Base-by-base conservation (phyloP, 1,140 invertebrate genomes). In the Camponotus floridanus region DNA sequence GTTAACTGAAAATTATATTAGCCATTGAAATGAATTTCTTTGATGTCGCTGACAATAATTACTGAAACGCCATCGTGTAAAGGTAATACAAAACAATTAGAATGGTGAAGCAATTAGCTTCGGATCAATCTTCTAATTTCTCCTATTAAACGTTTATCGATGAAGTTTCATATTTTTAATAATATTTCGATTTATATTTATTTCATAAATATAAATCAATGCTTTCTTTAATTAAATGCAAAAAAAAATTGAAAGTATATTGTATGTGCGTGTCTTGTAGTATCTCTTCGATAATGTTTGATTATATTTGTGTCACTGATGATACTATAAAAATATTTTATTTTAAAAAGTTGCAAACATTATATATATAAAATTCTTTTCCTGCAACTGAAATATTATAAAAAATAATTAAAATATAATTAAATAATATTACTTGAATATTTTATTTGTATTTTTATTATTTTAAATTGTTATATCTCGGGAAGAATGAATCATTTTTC, bases 11-110 rank as follows among this genome's bases (percentile, higher is more conserved):
- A 80, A 57, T 48, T 80, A 9, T 11, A 80, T 57, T 71, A 57
- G 42, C 48, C 26, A 71, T 42, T 39, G 48, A 70, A 80, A 80
- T 80, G 70, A 71, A 13, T 9, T 71, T 36, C 36, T 80, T 80
- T 80, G 78, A 80, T 65, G 31, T 51, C 39, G 18, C 18, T 31
- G 45, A 70, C 36, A 18, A n/a, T 33, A 61, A 64, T 83, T 61
- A 83, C 36, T 13, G 39, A 33, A 13, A 5, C 21, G 33, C 9
- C 21, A 9, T 36, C 18, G 18, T 74, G 5, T 73, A 57, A 59
- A 81, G 55, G 15, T 68, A 80, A 55, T 70, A 26, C 48, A 5
- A 67, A 79, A 45, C 31, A 57, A 67, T 79, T 67, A 45, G 33
- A 26, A 74, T 36, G 3, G 33, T 21, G 59, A 65, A 3, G 39